Percentiles rank a stretch among this genome's conserved stretches.
Evolutionary conservation across 2,113 vertebrate genomes (phyloP).

Genomic region (Petromus typicus): DNA sequence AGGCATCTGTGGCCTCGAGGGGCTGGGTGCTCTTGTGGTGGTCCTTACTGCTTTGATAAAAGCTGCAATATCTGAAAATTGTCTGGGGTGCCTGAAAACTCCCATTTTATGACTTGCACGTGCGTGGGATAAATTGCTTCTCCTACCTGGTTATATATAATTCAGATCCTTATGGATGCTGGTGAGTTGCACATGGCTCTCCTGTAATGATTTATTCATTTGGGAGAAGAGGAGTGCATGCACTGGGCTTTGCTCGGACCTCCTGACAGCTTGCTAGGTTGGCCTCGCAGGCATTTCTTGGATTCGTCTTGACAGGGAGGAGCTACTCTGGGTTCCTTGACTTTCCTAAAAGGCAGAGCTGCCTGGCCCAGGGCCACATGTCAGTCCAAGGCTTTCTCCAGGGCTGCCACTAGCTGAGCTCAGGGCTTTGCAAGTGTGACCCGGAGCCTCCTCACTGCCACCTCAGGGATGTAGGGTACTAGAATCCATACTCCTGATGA

Average conservation of each 20-base stretch:
- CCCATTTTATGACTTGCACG: conserved; percentile 34
- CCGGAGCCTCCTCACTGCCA: not conserved
- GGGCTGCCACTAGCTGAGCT: not conserved
- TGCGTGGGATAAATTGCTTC: conserved; percentile 70
- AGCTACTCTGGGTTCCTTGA: not conserved
- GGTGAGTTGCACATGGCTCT: not conserved
- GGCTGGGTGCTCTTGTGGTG: not conserved
- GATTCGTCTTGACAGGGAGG: not conserved
- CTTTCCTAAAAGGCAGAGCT: not conserved
- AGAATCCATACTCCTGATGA: not conserved
- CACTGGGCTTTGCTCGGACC: not conserved
- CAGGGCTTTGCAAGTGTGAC: not conserved
- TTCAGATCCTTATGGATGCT: conserved; percentile 44
- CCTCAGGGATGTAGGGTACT: not conserved
- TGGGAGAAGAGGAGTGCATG: conserved; percentile 8
- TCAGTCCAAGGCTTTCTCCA: not conserved
- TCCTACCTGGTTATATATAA: conserved; percentile 74
- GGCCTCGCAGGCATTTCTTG: not conserved
- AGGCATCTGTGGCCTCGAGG: not conserved
- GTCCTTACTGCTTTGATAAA: conserved; percentile 72
- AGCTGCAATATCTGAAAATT: conserved; percentile 63
- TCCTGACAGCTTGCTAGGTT: not conserved
- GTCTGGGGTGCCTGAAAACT: not conserved
- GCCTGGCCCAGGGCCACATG: not conserved
- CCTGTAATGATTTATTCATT: conserved; percentile 69